Conservation (phyloP, 2,888 invertebrate species). For the Agrochola litura region DNA sequence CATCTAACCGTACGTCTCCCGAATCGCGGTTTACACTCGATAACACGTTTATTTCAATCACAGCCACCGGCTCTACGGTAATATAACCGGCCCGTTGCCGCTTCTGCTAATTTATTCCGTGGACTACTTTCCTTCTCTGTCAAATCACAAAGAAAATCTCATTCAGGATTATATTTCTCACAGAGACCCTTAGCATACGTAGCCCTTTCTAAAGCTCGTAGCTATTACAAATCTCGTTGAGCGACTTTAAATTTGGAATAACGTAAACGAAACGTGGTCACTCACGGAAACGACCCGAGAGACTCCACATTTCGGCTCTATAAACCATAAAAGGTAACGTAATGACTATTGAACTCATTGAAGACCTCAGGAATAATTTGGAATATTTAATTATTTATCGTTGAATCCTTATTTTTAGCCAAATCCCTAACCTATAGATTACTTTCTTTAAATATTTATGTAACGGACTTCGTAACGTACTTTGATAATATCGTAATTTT, state of each 20-base stretch:
- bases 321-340: neutral
- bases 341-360: neutral
- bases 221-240: neutral
- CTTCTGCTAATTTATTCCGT: neutral
- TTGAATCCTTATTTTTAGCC: neutral
- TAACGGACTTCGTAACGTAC: neutral
- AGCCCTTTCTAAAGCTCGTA: neutral
- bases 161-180: neutral
- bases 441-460: neutral
- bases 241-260: neutral
- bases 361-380: neutral
- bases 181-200: neutral
- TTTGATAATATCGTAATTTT: neutral
- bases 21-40: neutral
- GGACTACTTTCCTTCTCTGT: neutral
- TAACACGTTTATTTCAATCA: neutral
- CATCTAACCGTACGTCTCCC: neutral
- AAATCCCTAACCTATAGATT: neutral
- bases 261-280: neutral
- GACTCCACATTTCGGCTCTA: neutral
- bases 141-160: neutral
- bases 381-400: neutral
- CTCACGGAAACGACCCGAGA: neutral
- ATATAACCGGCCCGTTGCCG: neutral
- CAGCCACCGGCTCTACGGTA: neutral